Percentiles rank a stretch among this genome's conserved stretches.
These are phyloP conservation scores for Ictalurus furcatus DNA, from an alignment of 2,113 vertebrate species.

Conservation along the genomic window DNA sequence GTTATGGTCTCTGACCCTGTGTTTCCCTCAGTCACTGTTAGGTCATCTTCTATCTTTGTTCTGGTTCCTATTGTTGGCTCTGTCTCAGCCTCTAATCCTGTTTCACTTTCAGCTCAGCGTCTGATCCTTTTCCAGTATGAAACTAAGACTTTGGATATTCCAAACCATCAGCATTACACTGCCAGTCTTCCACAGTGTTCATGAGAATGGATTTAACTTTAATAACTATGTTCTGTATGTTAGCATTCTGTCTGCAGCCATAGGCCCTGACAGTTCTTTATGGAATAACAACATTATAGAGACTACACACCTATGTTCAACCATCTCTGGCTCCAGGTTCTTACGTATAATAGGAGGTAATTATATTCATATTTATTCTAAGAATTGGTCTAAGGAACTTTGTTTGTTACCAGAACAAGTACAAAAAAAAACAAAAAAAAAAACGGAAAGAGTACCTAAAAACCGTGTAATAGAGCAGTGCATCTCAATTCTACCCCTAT, in stretches of 20 bases:
- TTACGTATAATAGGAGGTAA: background rate
- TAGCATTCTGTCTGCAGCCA: background rate
- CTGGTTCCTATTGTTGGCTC: background rate
- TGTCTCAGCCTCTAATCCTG: background rate
- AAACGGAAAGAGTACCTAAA: no score
- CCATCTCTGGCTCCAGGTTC: background rate
- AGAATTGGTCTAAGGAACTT: background rate
- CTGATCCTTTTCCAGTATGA: background rate
- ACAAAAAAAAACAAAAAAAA: background rate
- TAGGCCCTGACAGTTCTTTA: background rate
- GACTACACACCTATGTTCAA: background rate
- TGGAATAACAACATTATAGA: background rate
- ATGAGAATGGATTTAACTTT: background rate
- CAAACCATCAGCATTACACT: no score
- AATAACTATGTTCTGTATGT: background rate
- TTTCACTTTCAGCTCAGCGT: background rate
- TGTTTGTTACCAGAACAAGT: background rate
- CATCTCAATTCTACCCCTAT: background rate
- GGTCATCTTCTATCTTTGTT: background rate
- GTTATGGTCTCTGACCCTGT: background rate
- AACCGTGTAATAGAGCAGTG: no score
- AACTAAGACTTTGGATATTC: background rate
- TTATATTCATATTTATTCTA: background rate
- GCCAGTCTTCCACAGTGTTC: no score
- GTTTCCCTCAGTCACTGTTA: background rate